phyloP scores from a whole-genome alignment of 1,140 invertebrate genomes.

The Probaryconus sp. region DNA sequence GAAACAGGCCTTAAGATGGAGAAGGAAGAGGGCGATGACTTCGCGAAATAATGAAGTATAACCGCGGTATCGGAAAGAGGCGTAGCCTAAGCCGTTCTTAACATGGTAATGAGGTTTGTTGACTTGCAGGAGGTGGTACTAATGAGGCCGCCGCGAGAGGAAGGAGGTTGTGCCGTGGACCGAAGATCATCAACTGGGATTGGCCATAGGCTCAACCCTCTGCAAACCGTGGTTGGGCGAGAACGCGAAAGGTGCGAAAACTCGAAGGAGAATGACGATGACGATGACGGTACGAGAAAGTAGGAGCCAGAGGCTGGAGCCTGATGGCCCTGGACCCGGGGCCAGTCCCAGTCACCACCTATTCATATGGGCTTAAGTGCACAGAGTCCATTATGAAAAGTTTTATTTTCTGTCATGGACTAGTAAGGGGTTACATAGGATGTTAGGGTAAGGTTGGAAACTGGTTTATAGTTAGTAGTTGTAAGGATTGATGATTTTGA shows the following conservation, averaged over 20 bases:
- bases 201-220: slow-evolving; percentile 66
- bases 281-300: slow-evolving; percentile 33
- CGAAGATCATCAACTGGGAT: slow-evolving; percentile 72
- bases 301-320: slow-evolving; percentile 5
- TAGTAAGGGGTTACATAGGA: too few species aligned
- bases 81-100: slow-evolving; percentile 62
- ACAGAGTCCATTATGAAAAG: too few species aligned
- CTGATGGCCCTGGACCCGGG: too few species aligned
- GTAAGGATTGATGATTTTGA: too few species aligned
- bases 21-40: slow-evolving; percentile 70
- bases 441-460: too few species aligned
- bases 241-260: slow-evolving; percentile 68
- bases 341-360: too few species aligned
- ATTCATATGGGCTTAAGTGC: too few species aligned
- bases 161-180: slow-evolving; percentile 71
- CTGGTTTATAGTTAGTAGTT: too few species aligned
- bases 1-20: slow-evolving; percentile 43
- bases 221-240: slow-evolving; percentile 70
- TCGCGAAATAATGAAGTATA: slow-evolving; percentile 75
- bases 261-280: slow-evolving; percentile 41
- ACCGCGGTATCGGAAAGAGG: slow-evolving; percentile 64
- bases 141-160: slow-evolving; percentile 70
- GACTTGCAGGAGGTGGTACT: slow-evolving; percentile 71
- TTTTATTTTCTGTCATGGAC: too few species aligned
- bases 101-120: slow-evolving; percentile 69